Base-by-base conservation (phyloP, 2,888 invertebrate species). In the Melinaea marsaeus region DNA sequence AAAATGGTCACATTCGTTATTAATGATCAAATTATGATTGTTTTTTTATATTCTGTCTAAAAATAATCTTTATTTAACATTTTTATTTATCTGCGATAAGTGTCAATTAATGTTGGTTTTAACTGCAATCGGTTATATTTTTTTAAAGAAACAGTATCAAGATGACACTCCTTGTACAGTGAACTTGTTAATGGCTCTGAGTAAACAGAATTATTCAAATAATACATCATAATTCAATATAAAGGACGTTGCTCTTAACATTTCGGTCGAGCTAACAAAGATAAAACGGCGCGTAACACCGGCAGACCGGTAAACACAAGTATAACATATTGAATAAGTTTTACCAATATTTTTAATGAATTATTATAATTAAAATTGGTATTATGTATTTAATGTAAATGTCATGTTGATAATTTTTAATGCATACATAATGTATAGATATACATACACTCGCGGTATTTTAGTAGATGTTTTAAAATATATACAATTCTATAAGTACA, bases 181-280 rank as follows among this genome's bases (percentile, higher is more conserved):
- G 42, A 42, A 37, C 2, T 22, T 57, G 46, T 55, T 51, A 61
- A 54, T 60, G 6, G 2, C 54, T 35, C 2, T 46, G 46, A 35
- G 55, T 48, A 61, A 60, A 63, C 37, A 60, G 22, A 57, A 45
- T 66, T 54, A 64, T 60, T 57, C 60, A 34, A 51, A 57, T 46
- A 42, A 58, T 55, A 37, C 42, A 42, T 60, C 62, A 65, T 64
- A 58, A 64, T 58, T 62, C 63, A 61, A 65, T 67, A 71, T 67
- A 71, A 72, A 79, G 79, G 81, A 79, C 84, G 73, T 81, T 85
- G 83, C 78, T 81, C 77, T 78, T 72, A 71, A 80, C 77, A 83
- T 83, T 74, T 75, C 82, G 86, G 86, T 84, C 77, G 86, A 71
- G 76, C 80, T 78, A 85, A 88, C 80, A 83, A 48, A 68, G 66